Percentiles rank a stretch among this genome's conserved stretches.
Conservation (phyloP, 1,140 invertebrate genomes). For the Zelostemma sp. region DNA sequence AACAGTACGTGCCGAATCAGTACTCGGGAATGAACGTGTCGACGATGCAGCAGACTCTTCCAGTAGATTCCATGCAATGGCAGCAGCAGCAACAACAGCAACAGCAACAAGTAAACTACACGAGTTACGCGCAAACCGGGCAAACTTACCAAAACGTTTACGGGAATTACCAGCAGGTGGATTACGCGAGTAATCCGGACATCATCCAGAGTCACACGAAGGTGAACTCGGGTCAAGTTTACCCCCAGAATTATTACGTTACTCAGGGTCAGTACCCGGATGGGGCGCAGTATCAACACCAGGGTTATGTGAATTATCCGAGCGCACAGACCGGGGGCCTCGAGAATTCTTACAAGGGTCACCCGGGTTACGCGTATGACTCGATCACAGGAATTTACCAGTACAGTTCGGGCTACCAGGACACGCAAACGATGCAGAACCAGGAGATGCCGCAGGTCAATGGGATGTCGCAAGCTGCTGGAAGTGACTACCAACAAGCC, state of each 20-base stretch:
- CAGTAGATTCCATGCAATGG: not conserved
- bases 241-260: conserved; percentile 54
- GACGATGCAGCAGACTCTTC: conserved; percentile 5
- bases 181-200: conserved; percentile 50
- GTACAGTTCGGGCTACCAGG: conserved; percentile 71
- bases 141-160: conserved; percentile 25
- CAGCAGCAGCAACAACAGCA: not conserved
- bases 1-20: conserved; percentile 27
- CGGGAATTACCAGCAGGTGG: conserved; percentile 17
- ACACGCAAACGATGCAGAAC: conserved; percentile 37
- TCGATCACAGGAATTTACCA: conserved; percentile 65
- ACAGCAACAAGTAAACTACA: conserved; percentile 11
- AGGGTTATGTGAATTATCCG: conserved; percentile 31
- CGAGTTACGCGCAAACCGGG: conserved; percentile 6
- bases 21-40: conserved; percentile 8
- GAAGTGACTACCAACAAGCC: not conserved
- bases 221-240: conserved; percentile 43
- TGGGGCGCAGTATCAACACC: conserved; percentile 41
- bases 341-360: conserved; percentile 69
- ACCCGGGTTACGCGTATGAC: conserved; percentile 72
- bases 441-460: not conserved
- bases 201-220: conserved; percentile 65
- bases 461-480: not conserved
- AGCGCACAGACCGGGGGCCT: conserved; percentile 34
- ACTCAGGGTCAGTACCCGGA: conserved; percentile 46